Conservation (phyloP, 2,113 vertebrate genomes). For the Hemibagrus wyckioides region DNA sequence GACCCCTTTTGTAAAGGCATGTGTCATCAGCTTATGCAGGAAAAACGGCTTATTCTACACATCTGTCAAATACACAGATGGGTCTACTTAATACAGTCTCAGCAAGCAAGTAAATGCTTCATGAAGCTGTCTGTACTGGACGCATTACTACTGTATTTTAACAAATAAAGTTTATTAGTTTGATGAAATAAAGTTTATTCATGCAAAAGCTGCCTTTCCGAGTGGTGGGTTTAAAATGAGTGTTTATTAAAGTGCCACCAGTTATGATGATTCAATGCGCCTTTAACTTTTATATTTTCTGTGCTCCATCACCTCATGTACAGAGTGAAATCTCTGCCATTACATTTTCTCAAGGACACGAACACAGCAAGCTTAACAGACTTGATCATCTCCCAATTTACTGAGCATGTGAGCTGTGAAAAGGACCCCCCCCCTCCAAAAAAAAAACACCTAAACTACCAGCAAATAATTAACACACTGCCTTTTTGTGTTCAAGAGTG, state of each 20-base stretch:
- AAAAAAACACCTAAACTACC: not conserved
- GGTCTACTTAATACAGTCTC: not conserved
- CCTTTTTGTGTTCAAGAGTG: not conserved
- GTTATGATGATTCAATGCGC: not conserved
- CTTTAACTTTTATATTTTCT: not conserved
- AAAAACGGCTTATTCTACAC: not conserved
- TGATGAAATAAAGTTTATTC: not conserved
- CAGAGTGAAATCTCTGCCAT: not conserved
- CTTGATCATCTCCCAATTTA: not conserved
- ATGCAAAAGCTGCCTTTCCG: not conserved
- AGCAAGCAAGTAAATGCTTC: not conserved
- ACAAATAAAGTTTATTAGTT: not conserved
- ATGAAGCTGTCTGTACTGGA: not conserved
- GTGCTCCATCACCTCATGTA: not conserved
- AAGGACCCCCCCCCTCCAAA: too few relatives aligned
- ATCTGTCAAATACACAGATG: not conserved
- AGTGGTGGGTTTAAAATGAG: too few relatives aligned
- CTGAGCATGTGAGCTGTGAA: not conserved
- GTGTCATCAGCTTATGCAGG: not conserved
- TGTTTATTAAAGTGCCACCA: not conserved
- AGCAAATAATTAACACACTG: not conserved
- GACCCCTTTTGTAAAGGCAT: not conserved
- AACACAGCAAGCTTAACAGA: constrained; percentile 1
- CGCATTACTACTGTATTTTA: not conserved
- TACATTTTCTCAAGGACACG: not conserved